Evolutionary conservation across 2,797 vertebrate species (phyloP), one percentile per base, ranked within the genome.

Genomic region (Enteromius mattozi): DNA sequence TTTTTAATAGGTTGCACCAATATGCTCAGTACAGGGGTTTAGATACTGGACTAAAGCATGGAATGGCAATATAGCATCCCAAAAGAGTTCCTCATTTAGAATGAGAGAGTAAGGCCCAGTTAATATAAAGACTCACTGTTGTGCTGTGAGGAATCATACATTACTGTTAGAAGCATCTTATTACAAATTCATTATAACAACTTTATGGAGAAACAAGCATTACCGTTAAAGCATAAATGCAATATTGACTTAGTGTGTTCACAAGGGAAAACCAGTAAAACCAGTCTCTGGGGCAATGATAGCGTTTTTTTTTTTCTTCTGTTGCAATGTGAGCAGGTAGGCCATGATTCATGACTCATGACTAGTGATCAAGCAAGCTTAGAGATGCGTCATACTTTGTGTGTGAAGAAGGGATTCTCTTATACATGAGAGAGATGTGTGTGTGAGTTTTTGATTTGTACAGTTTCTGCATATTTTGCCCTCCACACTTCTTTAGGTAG

Each of bases 1-100:
- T 86, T 87, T 85, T 74, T 88, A 78, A 81, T 83, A 84, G 83
- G 78, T 85, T 85, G 74, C 81, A 75, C 75, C 82, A 85, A 83
- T 77, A 33, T 35, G 27, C 24, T 66, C 51, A 42, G 51, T 71
- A 61, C 17, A 85, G 65, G 63, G 51, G n/a, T 72, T 49, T 72
- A 17, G 17, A 42, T 54, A 81, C 84, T 68, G n/a, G 47, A 45
- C 27, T 51, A 66, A 83, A 70, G 40, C n/a, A 47, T 65, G 24
- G 66, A 87, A 81, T 81, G 81, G 47, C 71, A 71, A 24, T 24
- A 17, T 16, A 27, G 37, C 70, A n/a, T 71, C 61, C 13, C n/a
- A 27, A 27, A 81, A 40, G 30, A 37, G 74, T 35, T 59, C 59
- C 33, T 45, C 7, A 10, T 27, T 21, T 76, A 30, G 47, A 80